Evolutionary conservation across 2,113 vertebrate species (phyloP).

Genomic region (Alligator sinensis): DNA sequence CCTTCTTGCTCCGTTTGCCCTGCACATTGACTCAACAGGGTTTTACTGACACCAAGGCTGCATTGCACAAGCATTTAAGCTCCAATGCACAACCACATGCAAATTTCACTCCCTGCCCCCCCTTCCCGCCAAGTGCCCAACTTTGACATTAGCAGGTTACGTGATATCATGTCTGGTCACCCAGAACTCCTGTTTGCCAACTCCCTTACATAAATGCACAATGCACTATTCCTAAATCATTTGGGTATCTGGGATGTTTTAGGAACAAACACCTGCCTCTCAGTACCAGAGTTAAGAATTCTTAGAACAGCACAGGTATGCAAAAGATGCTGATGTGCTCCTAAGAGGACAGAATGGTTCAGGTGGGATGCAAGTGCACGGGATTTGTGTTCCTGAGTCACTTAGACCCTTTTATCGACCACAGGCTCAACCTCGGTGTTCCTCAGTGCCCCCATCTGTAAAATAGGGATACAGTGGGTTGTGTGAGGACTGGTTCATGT

Average conservation of each 20-base stretch:
- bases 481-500: neutral
- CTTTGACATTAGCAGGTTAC: too few relatives aligned
- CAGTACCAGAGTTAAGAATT: too few relatives aligned
- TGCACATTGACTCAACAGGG: neutral
- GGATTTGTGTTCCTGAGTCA: neutral
- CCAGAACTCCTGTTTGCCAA: too few relatives aligned
- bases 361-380: neutral
- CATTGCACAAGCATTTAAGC: neutral
- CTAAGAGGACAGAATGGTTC: neutral
- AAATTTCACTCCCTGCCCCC: neutral
- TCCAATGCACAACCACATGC: neutral
- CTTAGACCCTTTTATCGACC: neutral
- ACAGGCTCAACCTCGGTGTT: neutral
- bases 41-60: neutral
- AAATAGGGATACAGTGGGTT: neutral
- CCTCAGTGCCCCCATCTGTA: neutral
- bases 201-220: too few relatives aligned
- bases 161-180: too few relatives aligned
- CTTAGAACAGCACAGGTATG: neutral
- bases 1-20: neutral
- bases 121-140: too few relatives aligned
- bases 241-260: too few relatives aligned
- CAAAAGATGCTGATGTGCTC: neutral
- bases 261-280: too few relatives aligned
- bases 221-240: too few relatives aligned